Evolutionary conservation across 2,113 vertebrate genomes (phyloP).

Genomic region (Ageneiosus marmoratus): DNA sequence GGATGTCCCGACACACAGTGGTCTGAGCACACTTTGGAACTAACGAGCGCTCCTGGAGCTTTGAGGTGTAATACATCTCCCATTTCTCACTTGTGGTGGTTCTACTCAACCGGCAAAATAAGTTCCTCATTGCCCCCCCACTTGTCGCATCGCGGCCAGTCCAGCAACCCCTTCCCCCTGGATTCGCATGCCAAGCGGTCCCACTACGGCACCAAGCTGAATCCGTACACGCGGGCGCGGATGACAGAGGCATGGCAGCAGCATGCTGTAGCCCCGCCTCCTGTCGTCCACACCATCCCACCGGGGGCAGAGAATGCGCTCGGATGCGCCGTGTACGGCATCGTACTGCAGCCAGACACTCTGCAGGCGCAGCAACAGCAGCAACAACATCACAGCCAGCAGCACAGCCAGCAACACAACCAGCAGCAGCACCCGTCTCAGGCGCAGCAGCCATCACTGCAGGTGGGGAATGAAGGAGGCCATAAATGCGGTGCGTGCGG

Average conservation of each 20-base stretch:
- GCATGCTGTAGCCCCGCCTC: slow-evolving; percentile 79
- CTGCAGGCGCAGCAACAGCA: slow-evolving; percentile 80
- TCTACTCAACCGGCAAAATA: slow-evolving; percentile 65
- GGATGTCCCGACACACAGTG: slow-evolving; percentile 10
- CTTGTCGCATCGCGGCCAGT: slow-evolving; percentile 45
- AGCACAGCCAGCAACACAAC: slow-evolving; percentile 54
- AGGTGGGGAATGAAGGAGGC: slow-evolving; percentile 77
- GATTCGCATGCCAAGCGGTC: slow-evolving; percentile 64
- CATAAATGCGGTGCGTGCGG: slow-evolving; percentile 92
- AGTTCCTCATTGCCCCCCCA: slow-evolving; percentile 59
- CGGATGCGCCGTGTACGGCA: slow-evolving; percentile 93
- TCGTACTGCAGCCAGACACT: slow-evolving; percentile 87
- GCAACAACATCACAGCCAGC: slow-evolving; percentile 68
- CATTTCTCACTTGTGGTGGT: slow-evolving; percentile 38
- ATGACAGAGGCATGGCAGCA: slow-evolving; percentile 82
- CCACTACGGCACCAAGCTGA: slow-evolving; percentile 70
- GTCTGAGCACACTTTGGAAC: slow-evolving; percentile 11
- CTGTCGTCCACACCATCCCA: slow-evolving; percentile 86
- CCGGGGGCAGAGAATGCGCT: slow-evolving; percentile 83
- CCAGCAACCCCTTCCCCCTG: slow-evolving; percentile 48
- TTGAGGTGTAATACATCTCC: slow-evolving; percentile 7
- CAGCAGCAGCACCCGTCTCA: slow-evolving; percentile 67
- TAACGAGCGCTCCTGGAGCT: neutral
- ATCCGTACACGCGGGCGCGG: slow-evolving; percentile 73
- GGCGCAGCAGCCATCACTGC: slow-evolving; percentile 67